phyloP scores from a whole-genome alignment of 2,888 invertebrate species.

The Sphaerophoria taeniata region DNA sequence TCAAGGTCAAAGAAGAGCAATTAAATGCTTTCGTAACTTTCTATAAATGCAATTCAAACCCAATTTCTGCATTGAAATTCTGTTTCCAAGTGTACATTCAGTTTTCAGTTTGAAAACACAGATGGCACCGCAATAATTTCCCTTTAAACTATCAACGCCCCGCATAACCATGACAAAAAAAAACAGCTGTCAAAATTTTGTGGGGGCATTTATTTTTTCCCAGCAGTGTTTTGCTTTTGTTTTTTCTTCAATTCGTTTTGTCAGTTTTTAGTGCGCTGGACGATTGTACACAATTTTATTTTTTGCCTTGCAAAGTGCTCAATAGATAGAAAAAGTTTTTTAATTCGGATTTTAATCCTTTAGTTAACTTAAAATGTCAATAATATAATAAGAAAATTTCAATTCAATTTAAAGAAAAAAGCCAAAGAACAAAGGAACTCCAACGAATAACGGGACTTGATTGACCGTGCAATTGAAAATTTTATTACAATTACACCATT shows the following conservation, averaged over 20 bases:
- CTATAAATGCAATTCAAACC: background rate
- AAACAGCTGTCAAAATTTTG: constrained; percentile 49
- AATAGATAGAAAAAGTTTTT: constrained; percentile 30
- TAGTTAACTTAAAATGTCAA: constrained; percentile 31
- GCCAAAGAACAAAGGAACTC: constrained; percentile 19
- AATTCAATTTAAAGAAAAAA: constrained; percentile 29
- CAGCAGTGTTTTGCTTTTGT: constrained; percentile 37
- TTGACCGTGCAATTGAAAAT: constrained; percentile 21
- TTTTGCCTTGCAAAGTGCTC: constrained; percentile 27
- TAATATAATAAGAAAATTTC: constrained; percentile 6
- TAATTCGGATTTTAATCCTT: constrained; percentile 6
- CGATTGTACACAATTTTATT: constrained; percentile 49
- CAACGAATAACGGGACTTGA: constrained; percentile 31
- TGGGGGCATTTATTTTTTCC: constrained; percentile 9
- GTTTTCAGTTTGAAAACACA: background rate
- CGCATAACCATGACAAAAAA: background rate
- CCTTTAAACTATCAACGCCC: background rate
- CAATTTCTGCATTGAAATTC: background rate
- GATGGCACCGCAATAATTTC: constrained; percentile 2
- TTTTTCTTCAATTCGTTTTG: constrained; percentile 55
- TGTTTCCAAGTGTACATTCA: background rate
- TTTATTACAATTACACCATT: constrained; percentile 37
- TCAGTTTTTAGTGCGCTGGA: constrained; percentile 67
- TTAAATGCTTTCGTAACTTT: too few species aligned
- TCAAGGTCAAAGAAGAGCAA: too few species aligned